Percentiles rank a stretch among this genome's conserved stretches.
These are phyloP conservation scores for Rhagophthalmus giganteus DNA, from an alignment of 2,888 invertebrate genomes.

Conservation along the genomic window DNA sequence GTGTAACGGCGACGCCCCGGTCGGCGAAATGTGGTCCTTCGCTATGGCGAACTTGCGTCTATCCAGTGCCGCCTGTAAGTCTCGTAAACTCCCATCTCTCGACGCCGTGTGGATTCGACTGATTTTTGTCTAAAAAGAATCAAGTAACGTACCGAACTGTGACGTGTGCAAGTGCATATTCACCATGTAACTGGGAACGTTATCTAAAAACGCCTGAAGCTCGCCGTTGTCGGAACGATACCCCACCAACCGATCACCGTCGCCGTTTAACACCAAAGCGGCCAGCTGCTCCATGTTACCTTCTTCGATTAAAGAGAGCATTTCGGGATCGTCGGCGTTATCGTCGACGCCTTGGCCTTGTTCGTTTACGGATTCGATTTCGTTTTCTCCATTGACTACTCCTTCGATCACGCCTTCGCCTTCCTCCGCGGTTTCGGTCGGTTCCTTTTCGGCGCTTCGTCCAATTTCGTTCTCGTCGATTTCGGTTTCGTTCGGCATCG, in stretches of 20 bases:
- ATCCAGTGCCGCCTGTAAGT: conserved; percentile 83
- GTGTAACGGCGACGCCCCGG: conserved; percentile 84
- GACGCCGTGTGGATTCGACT: conserved; percentile 85
- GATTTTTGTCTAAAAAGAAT: conserved; percentile 75
- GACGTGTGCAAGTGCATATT: conserved; percentile 30
- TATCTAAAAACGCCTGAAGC: conserved; percentile 83
- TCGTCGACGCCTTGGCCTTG: conserved; percentile 59
- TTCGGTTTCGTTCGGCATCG: conserved; percentile 12
- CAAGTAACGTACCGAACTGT: conserved; percentile 7
- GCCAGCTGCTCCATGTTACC: conserved; percentile 91
- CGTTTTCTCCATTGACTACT: conserved; percentile 53
- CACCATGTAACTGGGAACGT: conserved; percentile 87
- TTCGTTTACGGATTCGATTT: conserved; percentile 55
- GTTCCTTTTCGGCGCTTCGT: background rate
- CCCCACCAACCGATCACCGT: conserved; percentile 76
- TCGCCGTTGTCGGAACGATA: conserved; percentile 73
- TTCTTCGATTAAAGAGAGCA: conserved; percentile 67
- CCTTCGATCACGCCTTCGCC: conserved; percentile 54
- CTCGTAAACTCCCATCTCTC: conserved; percentile 79
- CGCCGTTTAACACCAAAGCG: conserved; percentile 83
- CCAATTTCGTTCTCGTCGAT: too few relatives aligned
- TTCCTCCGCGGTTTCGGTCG: conserved; percentile 27
- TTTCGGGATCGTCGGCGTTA: conserved; percentile 62
- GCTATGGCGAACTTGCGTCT: conserved; percentile 90
- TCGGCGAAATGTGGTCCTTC: conserved; percentile 78